phyloP scores from a whole-genome alignment of 2,797 vertebrate genomes.

The Hozukius guyotensis region DNA sequence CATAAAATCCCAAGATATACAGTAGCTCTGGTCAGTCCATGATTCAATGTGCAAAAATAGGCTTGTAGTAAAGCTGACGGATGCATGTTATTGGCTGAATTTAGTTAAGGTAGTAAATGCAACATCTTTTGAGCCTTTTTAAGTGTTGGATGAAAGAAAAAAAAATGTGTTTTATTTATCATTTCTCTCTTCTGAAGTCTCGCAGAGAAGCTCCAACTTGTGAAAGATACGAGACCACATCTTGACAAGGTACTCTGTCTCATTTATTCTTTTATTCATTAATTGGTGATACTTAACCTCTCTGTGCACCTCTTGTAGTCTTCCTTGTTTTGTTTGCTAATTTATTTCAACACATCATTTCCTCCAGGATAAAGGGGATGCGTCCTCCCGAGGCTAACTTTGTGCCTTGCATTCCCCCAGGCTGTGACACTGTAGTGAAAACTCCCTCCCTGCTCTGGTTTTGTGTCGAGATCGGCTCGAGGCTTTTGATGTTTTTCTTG shows the following conservation, averaged over 20 bases:
- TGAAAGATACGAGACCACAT: conserved; percentile 82
- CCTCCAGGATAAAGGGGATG: conserved; percentile 48
- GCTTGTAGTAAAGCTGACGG: background rate
- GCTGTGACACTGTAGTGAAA: conserved; percentile 74
- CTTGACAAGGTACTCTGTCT: conserved; percentile 89
- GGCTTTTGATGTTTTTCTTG: conserved; percentile 72
- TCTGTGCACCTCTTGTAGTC: background rate
- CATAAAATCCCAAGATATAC: background rate
- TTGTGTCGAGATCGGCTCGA: conserved; percentile 59
- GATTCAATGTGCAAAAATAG: background rate
- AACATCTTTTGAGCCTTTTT: background rate
- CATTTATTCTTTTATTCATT: background rate
- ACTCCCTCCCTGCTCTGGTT: conserved; percentile 65
- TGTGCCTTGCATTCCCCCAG: conserved; percentile 60
- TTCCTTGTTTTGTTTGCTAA: conserved; percentile 66
- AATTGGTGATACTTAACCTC: background rate
- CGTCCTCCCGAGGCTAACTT: conserved; percentile 47
- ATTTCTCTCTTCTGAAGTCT: conserved; percentile 81
- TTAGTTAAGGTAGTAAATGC: background rate
- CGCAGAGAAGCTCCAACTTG: conserved; percentile 85
- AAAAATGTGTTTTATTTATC: rapidly evolving
- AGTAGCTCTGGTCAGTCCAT: background rate
- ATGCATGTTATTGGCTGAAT: background rate
- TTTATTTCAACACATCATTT: conserved; percentile 71
- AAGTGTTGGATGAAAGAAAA: background rate